Evolutionary conservation across 2,113 vertebrate genomes (phyloP), one percentile per base, ranked within the genome.

Genomic region (Pelmatolapia mariae): DNA sequence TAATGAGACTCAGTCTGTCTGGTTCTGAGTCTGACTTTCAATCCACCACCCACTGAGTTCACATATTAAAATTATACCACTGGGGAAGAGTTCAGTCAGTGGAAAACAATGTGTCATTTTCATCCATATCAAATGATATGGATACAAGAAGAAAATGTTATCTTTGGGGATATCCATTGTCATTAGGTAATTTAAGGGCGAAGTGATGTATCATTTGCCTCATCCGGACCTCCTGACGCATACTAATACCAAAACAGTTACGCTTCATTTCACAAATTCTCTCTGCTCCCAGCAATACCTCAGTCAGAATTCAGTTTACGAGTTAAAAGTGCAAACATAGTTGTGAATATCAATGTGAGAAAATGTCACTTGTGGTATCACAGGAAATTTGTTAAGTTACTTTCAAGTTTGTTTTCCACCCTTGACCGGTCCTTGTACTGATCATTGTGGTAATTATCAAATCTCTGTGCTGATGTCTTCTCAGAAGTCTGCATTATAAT

Each of bases 1-100:
- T 87, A 91, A 91, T 90, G 81, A 92, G 83, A 80, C 24, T 89
- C 89, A 84, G 85, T 82, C 76, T 86, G 82, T 91, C 87, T 81
- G 82, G 76, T 78, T 89, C 73, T 79, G 57, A 82, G 82, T 66
- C 86, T 87, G 89, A 82, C 81, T 89, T 89, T 92, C 78, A 89
- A 89, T 90, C 52, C 76, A 57, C 73, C 84, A 86, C 86, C 89
- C 80, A 92, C 87, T 38, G 84, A 71, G 86, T 84, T 87, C 47
- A 84, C 36, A 86, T 85, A 82, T 76, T 90, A 71, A 89, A 86
- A 92, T 38, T 63, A 66, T 71, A 89, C 73, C 56, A 57, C 73
- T 86, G 57, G 73, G 54, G 43, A 82, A 57, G n/a, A 76, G 40
- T 80, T 91, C 80, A 82, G 63, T 56, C 66, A 45, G 54, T 57